Evolutionary conservation across 92 coral and sea anemone species (phyloP), one percentile per base, ranked within the genome.

Genomic region (Virgularia gustaviana): DNA sequence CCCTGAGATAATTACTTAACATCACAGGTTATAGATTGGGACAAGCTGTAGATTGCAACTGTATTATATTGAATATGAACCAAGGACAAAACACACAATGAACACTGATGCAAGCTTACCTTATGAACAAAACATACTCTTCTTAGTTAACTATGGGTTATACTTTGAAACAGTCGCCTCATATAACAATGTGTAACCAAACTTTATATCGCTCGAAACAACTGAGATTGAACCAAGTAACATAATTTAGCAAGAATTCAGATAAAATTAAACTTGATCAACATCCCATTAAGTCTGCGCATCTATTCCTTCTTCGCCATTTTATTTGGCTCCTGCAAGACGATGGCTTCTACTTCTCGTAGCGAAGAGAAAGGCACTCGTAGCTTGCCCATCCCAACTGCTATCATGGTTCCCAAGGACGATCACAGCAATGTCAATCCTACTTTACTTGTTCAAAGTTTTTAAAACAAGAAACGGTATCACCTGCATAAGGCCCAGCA

Each of bases 151-250:
- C n/a, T n/a, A n/a, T n/a, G n/a, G 79, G 71, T 79, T 71, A 72
- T 79, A 60, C 79, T 79, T 79, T 78, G 71, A 71, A 79, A 79
- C 79, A 79, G 79, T 72, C 70, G 83, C 78, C 77, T 78, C 72
- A 64, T 63, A 79, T 59, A 72, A 79, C 84, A 79, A 72, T 73
- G 79, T 79, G 70, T 71, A 28, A 79, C 76, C 73, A 71, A 59
- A 73, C 60, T 79, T 81, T 68, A 76, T 76, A 70, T 56, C 79
- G 67, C 78, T 67, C 63, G 36, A 52, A 35, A 42, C 43, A 37
- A 65, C 59, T 70, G 71, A 76, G 60, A 16, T 51, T 54, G 57
- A 36, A 58, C 47, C 9, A 41, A 9, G 9, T 67, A 38, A 71
- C 29, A 79, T 38, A 67, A 39, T 22, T 29, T 63, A 42, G 63